Evolutionary conservation across 2,888 invertebrate genomes (phyloP), one percentile per base, ranked within the genome.

Genomic region (Sclerodermus sp.): DNA sequence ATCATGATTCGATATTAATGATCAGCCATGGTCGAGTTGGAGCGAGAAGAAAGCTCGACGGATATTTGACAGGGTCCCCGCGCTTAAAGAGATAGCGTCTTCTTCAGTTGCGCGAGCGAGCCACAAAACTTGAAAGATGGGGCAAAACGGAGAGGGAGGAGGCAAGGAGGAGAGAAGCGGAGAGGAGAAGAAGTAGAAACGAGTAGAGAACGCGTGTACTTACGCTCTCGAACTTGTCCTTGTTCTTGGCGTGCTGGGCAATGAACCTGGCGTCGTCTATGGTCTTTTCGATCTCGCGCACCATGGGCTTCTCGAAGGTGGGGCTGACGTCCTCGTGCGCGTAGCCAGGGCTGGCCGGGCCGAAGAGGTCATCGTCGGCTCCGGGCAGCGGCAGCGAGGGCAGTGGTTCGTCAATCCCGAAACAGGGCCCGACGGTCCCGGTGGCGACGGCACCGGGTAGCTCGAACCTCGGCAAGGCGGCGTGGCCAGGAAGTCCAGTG

Each of bases 201-300:
- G 1, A 47, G n/a, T n/a, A n/a, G n/a, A n/a, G n/a, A n/a, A n/a
- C n/a, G n/a, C n/a, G n/a, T n/a, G n/a, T 74, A 88, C 91, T 89
- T 83, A 94, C 94, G 80, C 89, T 91, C 80, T 93, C 93, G 79
- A 93, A 95, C 79, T 90, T 91, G 81, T 95, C 94, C 81, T 93
- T 92, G 82, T 95, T 95, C 80, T 88, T 90, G 79, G 93, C 92
- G 79, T 95, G 95, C 81, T 95, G 95, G 75, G 94, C 94, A 82
- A 95, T 93, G 80, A 95, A 95, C 73, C 91, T 87, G 63, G 94
- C 92, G 68, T 93, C 93, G 77, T 92, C 91, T 79, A 93, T 88
- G 71, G 94, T 92, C 80, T 92, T 92, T 80, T 94, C 93, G 85
- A 93, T 89, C 80, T 91, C 91, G 77, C 89, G 85, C 63, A 90